A percentile compares a stretch with the other conserved stretches of the same genome.
These are phyloP conservation scores for Sebastes matsubarae DNA, from an alignment of 2,797 vertebrate genomes.

Conservation along the genomic window DNA sequence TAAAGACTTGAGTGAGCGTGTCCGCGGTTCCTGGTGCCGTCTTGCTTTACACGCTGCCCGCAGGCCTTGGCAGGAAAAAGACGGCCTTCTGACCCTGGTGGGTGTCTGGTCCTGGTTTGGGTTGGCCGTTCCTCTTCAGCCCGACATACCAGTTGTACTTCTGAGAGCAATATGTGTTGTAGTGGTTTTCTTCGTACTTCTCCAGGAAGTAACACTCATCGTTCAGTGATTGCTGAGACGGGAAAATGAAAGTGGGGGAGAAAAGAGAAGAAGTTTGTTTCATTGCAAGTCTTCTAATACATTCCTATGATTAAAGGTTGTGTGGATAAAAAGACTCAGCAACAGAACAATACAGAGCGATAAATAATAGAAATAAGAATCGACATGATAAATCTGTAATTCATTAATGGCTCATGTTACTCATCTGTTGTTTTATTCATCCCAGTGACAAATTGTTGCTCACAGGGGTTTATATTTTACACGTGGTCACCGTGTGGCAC, in stretches of 20 bases:
- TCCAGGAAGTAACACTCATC: conserved; percentile 95
- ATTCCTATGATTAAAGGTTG: background rate
- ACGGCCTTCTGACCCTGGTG: conserved; percentile 91
- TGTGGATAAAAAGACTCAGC: background rate
- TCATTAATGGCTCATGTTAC: background rate
- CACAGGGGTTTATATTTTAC: background rate
- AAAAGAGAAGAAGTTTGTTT: background rate
- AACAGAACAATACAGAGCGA: background rate
- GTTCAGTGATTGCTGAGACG: conserved; percentile 81
- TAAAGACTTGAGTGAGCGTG: background rate
- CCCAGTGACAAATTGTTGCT: background rate
- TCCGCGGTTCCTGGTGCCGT: conserved; percentile 6
- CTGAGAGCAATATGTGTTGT: conserved; percentile 92
- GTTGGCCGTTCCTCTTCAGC: conserved; percentile 90
- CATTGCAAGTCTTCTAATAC: background rate
- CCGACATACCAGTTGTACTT: conserved; percentile 92
- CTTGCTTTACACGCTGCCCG: conserved; percentile 46
- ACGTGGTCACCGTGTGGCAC: background rate
- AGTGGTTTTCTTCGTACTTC: conserved; percentile 92
- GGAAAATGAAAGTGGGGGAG: background rate
- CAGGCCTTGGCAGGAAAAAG: conserved; percentile 90
- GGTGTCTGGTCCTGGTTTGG: conserved; percentile 89
- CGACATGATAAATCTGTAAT: background rate
- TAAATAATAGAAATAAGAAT: background rate
- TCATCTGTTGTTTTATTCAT: background rate